Evolutionary conservation across 2,797 vertebrate species (phyloP).

Genomic region (Sebastes vulpes): DNA sequence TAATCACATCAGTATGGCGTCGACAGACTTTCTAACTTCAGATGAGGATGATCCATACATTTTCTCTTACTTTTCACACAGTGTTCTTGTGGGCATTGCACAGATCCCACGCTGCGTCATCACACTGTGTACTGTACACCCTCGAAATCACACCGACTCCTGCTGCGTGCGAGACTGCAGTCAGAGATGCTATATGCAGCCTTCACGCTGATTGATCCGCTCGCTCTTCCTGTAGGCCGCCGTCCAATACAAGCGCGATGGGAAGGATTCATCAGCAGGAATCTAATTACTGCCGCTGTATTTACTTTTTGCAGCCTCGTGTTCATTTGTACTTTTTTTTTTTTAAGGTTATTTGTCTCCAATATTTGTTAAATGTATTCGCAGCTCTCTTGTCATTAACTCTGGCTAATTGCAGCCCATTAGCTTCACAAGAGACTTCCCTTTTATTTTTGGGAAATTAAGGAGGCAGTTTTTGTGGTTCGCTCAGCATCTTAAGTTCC

Average conservation of each 20-base stretch:
- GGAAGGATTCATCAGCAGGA: conserved; percentile 37
- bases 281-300: conserved; percentile 35
- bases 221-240: conserved; percentile 42
- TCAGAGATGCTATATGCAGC: conserved; percentile 9
- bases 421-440: conserved; percentile 44
- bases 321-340: conserved; percentile 24
- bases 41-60: not conserved
- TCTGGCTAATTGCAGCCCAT: conserved; percentile 49
- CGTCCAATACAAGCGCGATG: not conserved
- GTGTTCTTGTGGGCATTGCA: conserved; percentile 10
- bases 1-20: not conserved
- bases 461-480: conserved; percentile 11
- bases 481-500: conserved; percentile 26
- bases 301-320: conserved; percentile 19
- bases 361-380: conserved; percentile 37
- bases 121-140: conserved; percentile 5
- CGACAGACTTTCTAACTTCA: not conserved
- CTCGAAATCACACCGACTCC: conserved; percentile 6
- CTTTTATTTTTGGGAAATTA: conserved; percentile 35
- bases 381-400: conserved; percentile 53
- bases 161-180: conserved; percentile 13
- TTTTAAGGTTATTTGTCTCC: conserved; percentile 30
- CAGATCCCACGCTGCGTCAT: conserved; percentile 23
- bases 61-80: not conserved
- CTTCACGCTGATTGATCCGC: conserved; percentile 41